phyloP scores from a whole-genome alignment of 23 tunicate genomes.

The Styela plicata region DNA sequence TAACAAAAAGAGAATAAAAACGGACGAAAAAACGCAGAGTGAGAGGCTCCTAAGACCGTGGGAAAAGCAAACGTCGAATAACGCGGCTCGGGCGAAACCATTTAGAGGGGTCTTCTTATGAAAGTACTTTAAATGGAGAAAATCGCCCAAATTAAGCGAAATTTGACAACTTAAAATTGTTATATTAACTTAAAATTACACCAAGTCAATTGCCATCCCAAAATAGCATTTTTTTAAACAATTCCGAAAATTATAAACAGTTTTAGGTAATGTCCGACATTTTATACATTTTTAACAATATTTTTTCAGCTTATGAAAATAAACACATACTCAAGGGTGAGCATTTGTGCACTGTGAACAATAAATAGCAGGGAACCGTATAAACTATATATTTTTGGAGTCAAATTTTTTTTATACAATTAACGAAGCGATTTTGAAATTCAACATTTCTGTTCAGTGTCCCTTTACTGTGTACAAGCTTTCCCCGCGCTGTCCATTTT shows the following conservation, averaged over 20 bases:
- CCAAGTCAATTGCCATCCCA: too few species aligned
- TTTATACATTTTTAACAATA: not conserved
- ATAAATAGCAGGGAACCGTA: not conserved
- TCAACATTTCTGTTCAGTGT: too few species aligned
- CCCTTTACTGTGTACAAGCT: too few species aligned
- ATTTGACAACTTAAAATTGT: not conserved
- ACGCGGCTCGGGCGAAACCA: slow-evolving; percentile 30
- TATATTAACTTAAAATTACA: not conserved
- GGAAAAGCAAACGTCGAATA: slow-evolving; percentile 33
- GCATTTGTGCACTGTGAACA: not conserved
- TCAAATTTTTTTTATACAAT: too few species aligned
- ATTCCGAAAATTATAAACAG: too few species aligned
- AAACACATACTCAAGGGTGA: not conserved
- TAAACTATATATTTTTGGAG: not conserved
- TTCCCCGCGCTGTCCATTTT: too few species aligned
- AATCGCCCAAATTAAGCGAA: not conserved
- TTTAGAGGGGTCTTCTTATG: not conserved
- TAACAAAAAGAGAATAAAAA: slow-evolving; percentile 10
- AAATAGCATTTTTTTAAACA: too few species aligned
- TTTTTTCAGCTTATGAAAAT: not conserved
- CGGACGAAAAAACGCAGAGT: slow-evolving; percentile 4
- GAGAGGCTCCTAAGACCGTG: slow-evolving; percentile 35
- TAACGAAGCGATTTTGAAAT: too few species aligned
- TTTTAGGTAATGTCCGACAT: too few species aligned
- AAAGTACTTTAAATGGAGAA: not conserved